Evolutionary conservation across 2,888 invertebrate genomes (phyloP).

Genomic region (Andrena bucephala): DNA sequence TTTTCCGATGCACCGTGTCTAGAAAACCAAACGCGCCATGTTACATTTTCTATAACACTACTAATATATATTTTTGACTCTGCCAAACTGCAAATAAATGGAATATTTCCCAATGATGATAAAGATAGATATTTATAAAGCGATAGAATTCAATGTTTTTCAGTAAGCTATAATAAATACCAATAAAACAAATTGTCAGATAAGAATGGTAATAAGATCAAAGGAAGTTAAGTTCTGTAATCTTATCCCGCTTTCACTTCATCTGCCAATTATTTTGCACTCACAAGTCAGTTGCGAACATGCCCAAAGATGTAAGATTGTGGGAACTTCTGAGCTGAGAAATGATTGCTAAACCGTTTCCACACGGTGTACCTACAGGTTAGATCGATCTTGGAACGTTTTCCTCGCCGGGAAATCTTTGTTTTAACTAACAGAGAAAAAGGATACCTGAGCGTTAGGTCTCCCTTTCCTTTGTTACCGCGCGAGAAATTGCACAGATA

Average conservation of each 20-base stretch:
- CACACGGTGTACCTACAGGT: conserved; percentile 14
- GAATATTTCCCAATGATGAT: too few relatives aligned
- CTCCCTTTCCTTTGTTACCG: conserved; percentile 65
- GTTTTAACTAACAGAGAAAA: conserved; percentile 32
- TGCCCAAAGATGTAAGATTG: not conserved
- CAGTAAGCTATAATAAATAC: not conserved
- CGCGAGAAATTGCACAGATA: conserved; percentile 66
- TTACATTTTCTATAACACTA: too few relatives aligned
- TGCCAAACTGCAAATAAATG: too few relatives aligned
- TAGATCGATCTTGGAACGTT: conserved; percentile 43
- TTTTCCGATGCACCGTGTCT: too few relatives aligned
- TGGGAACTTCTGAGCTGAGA: conserved; percentile 14
- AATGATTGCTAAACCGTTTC: conserved; percentile 46
- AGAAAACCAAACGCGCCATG: too few relatives aligned
- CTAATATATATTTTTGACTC: too few relatives aligned
- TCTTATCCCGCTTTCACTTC: not conserved
- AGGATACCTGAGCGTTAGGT: conserved; percentile 45
- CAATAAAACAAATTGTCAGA: not conserved
- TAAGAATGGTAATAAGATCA: not conserved
- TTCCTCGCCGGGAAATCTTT: conserved; percentile 46
- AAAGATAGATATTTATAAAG: too few relatives aligned
- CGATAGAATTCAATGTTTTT: too few relatives aligned
- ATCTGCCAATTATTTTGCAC: not conserved
- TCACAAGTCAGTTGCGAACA: conserved; percentile 21
- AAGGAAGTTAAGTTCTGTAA: not conserved